Base-by-base conservation (phyloP, 53 echinoderm and acorn worm genomes). In the Zoroaster sp. region DNA sequence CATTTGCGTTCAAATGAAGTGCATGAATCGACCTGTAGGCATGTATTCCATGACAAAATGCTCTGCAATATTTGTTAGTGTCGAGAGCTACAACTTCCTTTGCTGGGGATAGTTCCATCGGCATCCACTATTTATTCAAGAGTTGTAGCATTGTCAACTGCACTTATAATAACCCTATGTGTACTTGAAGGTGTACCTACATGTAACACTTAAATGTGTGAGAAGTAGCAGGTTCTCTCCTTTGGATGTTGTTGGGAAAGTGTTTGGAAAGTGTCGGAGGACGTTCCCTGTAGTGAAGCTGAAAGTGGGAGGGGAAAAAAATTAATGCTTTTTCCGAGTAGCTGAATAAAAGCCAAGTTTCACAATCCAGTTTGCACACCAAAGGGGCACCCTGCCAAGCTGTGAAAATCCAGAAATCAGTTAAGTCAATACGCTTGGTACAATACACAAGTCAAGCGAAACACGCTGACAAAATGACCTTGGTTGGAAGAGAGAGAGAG, bases 381-480 rank as follows among this genome's bases (percentile, higher is more conserved):
- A 6, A 85, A 47, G 40, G 23, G 71, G 21, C 45, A 69, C 12
- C 35, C 35, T 5, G 39, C 71, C 51, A 3, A 36, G 20, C 45
- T 35, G 49, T 71, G 36, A 70, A 66, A 71, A 66, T 25, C 51
- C 47, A 4, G 3, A 83, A 85, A 85, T 85, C 85, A 85, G 85
- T 69, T 68, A 83, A 44, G 69, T 83, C 83, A 83, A 83, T 45
- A 83, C 15, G 35, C 28, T 25, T 4, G 51, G 49, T 35, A 85
- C 71, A 70, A 85, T 71, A 21, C 71, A 21, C 85, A 85, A 85
- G 85, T 85, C 71, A 41, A 85, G 43, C 28, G 85, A 33, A 37
- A 35, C 4, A 33, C 18, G 33, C 46, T 85, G 71, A 85, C 66
- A 85, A 51, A 71, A 47, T 85, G 85, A 85, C 85, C 85, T 51